These are phyloP conservation scores for Nibea albiflora DNA, from an alignment of 2,113 vertebrate genomes.

Conservation along the genomic window DNA sequence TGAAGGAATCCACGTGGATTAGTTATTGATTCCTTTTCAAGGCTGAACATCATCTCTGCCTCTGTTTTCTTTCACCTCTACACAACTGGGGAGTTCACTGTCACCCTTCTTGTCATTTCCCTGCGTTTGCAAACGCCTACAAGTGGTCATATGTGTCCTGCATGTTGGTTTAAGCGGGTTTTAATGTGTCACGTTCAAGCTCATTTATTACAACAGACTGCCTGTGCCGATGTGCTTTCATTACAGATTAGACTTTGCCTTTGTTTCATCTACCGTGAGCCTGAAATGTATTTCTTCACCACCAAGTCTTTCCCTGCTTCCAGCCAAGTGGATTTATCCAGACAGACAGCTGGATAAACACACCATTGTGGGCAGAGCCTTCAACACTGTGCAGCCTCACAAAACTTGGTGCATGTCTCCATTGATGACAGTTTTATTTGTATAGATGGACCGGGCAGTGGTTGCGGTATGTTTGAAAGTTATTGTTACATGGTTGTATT, in stretches of 20 bases:
- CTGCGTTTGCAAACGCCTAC: neutral
- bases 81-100: constrained; percentile 35
- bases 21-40: constrained; percentile 71
- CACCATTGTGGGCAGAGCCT: constrained; percentile 55
- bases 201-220: constrained; percentile 39
- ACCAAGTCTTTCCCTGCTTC: constrained; percentile 45
- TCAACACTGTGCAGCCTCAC: constrained; percentile 39
- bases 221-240: constrained; percentile 27
- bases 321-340: constrained; percentile 71
- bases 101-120: constrained; percentile 10
- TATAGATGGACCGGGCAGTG: constrained; percentile 38
- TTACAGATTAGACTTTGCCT: constrained; percentile 48
- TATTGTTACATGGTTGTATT: constrained; percentile 39
- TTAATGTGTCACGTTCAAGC: constrained; percentile 27
- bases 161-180: constrained; percentile 26
- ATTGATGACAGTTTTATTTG: constrained; percentile 58
- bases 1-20: constrained; percentile 72
- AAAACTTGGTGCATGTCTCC: constrained; percentile 17
- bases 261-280: constrained; percentile 45
- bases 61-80: constrained; percentile 56
- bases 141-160: constrained; percentile 4
- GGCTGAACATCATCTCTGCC: constrained; percentile 62
- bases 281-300: constrained; percentile 36
- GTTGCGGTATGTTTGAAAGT: constrained; percentile 30
- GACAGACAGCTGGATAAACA: constrained; percentile 79